Base-by-base conservation (phyloP, 2,888 invertebrate species). In the Reticulitermes lucifugus region DNA sequence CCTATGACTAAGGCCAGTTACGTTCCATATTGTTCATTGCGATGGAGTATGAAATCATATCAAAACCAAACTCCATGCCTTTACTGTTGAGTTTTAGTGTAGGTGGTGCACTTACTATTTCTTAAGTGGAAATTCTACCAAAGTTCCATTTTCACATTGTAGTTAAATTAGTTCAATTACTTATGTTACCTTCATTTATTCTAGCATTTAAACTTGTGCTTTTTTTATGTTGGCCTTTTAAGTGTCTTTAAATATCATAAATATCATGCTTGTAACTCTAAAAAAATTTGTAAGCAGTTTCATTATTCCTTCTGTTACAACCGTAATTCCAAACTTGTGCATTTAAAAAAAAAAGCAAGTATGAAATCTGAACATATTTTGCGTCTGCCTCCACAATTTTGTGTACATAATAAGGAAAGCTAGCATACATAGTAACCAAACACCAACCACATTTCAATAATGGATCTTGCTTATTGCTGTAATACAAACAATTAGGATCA, bases 1-100 rank as follows among this genome's bases (percentile, higher is more conserved):
- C 41, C 73, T 65, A 18, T 29, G 41, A 41, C 2, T 73, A 6
- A 41, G n/a, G 41, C 73, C 41, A 29, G 22, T 71, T 41, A 41
- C n/a, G 25, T 41, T 73, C 73, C 29, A 73, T 21, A 41, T 73
- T 73, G 55, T 41, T 29, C 18, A 22, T 6, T 73, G 41, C 12
- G 73, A 6, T 14, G 35, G 73, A 21, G 41, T 73, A 73, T 65
- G 65, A n/a, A 65, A 65, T n/a, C 25, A n/a, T n/a, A 65, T 65
- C 65, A 25, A 65, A 73, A 41, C 73, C 73, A 73, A 41, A 73
- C 73, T 73, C 35, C 73, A 73, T 73, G 35, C 35, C 35, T 25
- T 25, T 25, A 25, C 12, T 65, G 9, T 65, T 0, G 9, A 10
- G 65, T 65, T 65, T 65, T 65, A 25, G 25, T 65, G 12, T 65